Evolutionary conservation across 2,888 invertebrate genomes (phyloP).

Genomic region (Argynnis bischoffii): DNA sequence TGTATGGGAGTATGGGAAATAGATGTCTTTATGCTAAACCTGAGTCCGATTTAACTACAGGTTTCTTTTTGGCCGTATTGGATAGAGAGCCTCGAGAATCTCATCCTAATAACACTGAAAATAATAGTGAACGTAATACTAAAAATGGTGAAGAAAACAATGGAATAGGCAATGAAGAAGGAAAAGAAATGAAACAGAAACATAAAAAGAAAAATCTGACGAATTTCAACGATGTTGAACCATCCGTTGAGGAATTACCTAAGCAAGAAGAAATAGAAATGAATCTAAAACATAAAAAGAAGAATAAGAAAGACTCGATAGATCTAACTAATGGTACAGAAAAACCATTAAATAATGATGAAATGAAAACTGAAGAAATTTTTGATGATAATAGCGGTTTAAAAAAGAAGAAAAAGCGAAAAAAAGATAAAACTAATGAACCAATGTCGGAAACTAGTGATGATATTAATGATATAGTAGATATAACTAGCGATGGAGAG

Average conservation of each 20-base stretch:
- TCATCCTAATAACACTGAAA: constrained; percentile 24
- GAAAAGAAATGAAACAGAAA: constrained; percentile 9
- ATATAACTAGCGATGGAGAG: not conserved
- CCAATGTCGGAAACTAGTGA: not conserved
- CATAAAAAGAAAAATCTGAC: constrained; percentile 3
- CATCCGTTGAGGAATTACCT: too few relatives aligned
- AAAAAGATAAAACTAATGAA: constrained; percentile 4
- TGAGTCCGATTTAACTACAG: constrained; percentile 91
- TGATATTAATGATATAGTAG: not conserved
- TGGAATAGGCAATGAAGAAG: not conserved
- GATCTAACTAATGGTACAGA: constrained; percentile 31
- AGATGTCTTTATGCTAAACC: constrained; percentile 91
- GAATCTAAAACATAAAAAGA: constrained; percentile 14
- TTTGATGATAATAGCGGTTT: not conserved
- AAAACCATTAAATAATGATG: constrained; percentile 27
- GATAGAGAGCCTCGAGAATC: constrained; percentile 81
- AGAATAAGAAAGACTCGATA: constrained; percentile 27
- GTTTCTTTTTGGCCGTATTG: constrained; percentile 97
- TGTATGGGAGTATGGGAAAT: constrained; percentile 85
- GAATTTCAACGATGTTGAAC: constrained; percentile 6
- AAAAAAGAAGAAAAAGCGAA: constrained; percentile 13
- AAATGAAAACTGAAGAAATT: not conserved
- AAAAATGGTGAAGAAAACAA: not conserved
- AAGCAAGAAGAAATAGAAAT: not conserved
- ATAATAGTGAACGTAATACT: too few relatives aligned